phyloP scores from a whole-genome alignment of 1,140 invertebrate genomes.

The Schlechtendalia chinensis region DNA sequence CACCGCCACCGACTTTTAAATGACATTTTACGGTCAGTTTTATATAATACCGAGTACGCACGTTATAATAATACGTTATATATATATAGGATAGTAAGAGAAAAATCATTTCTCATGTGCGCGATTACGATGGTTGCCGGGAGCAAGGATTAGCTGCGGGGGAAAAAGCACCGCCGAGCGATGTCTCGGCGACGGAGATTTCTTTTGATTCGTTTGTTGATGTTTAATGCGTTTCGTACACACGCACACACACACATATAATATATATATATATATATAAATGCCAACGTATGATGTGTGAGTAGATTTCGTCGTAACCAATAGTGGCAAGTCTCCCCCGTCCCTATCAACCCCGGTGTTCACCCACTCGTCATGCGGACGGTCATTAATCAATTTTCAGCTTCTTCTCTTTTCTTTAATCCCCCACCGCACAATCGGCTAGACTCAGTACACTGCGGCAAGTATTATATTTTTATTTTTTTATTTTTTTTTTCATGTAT shows the following conservation, averaged over 20 bases:
- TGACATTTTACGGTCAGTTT: background rate
- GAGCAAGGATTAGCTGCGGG: background rate
- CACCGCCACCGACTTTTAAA: too few relatives aligned
- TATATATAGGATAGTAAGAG: background rate
- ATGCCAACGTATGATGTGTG: background rate
- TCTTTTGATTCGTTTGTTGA: constrained; percentile 21
- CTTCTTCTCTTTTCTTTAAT: background rate
- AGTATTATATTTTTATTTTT: too few relatives aligned
- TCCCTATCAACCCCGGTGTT: too few relatives aligned
- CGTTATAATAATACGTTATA: background rate
- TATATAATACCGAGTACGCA: background rate
- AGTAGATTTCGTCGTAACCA: background rate
- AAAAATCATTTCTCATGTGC: constrained; percentile 14
- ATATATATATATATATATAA: too few relatives aligned
- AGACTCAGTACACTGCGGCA: too few relatives aligned
- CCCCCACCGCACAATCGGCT: background rate
- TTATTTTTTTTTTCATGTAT: too few relatives aligned
- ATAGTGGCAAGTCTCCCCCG: background rate
- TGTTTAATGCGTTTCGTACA: background rate
- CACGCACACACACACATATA: too few relatives aligned
- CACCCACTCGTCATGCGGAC: too few relatives aligned
- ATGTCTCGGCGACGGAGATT: too few relatives aligned
- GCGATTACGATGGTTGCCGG: background rate
- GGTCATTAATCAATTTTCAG: constrained; percentile 34
- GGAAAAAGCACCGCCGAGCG: background rate